phyloP scores from a whole-genome alignment of 2,888 invertebrate species.

The Eupithecia centaureata region DNA sequence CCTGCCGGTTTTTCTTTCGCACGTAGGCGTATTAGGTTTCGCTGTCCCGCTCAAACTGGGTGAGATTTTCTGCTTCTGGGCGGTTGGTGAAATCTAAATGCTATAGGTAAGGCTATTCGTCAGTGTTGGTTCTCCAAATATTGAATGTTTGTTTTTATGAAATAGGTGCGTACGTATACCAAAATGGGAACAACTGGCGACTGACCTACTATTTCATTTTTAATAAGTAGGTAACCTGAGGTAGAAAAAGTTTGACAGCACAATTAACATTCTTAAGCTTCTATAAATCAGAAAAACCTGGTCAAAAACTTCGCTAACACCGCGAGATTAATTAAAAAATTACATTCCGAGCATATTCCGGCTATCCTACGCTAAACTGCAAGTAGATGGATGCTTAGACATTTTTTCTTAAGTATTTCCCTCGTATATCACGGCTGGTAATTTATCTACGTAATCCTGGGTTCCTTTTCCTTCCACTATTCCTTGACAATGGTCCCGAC shows the following conservation, averaged over 20 bases:
- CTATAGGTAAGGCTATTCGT: neutral
- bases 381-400: slow-evolving; percentile 17
- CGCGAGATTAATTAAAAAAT: slow-evolving; percentile 36
- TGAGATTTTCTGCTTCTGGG: slow-evolving; percentile 30
- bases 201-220: neutral
- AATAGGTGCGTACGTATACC: neutral
- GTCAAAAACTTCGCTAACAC: slow-evolving; percentile 18
- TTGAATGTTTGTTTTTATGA: neutral
- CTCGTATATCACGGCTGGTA: slow-evolving; percentile 40
- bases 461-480: slow-evolving; percentile 30
- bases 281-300: slow-evolving; percentile 20
- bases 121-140: neutral
- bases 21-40: slow-evolving; percentile 33
- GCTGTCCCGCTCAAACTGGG: slow-evolving; percentile 39
- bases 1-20: slow-evolving; percentile 40
- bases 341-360: slow-evolving; percentile 26
- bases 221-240: neutral
- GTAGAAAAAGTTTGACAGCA: neutral
- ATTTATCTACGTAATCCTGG: slow-evolving; percentile 43
- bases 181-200: neutral
- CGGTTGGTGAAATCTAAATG: neutral
- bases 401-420: slow-evolving; percentile 35
- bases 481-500: slow-evolving; percentile 36
- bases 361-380: slow-evolving; percentile 31
- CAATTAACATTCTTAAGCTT: slow-evolving; percentile 11